These are phyloP conservation scores for Actinopyga echinites DNA, from an alignment of 53 echinoderm and acorn worm genomes.

Conservation along the genomic window DNA sequence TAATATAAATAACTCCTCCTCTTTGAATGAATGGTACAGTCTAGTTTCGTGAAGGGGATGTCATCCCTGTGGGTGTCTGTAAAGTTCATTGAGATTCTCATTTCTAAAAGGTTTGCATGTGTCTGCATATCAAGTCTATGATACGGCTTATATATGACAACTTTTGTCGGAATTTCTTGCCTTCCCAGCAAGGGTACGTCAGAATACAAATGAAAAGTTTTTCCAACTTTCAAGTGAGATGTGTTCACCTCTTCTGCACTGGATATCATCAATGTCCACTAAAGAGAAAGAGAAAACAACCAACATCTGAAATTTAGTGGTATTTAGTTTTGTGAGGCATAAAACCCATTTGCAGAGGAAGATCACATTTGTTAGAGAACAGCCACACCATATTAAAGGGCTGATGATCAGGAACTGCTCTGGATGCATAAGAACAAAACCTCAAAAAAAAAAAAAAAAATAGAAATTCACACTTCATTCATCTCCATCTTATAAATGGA, in stretches of 20 bases:
- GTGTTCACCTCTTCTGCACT: constrained; percentile 6
- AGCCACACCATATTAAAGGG: too few species aligned
- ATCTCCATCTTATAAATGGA: too few species aligned
- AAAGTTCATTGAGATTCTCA: constrained; percentile 43
- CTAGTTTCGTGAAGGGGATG: constrained; percentile 20
- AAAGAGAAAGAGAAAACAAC: not conserved
- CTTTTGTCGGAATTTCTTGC: constrained; percentile 30
- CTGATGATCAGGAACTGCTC: too few species aligned
- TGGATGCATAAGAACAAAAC: too few species aligned
- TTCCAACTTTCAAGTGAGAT: not conserved
- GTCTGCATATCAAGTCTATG: constrained; percentile 29
- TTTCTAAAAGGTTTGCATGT: not conserved
- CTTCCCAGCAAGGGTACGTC: constrained; percentile 4
- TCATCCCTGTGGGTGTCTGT: not conserved
- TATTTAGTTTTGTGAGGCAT: too few species aligned
- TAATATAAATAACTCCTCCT: constrained; percentile 32
- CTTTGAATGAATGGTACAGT: constrained; percentile 31
- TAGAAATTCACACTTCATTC: too few species aligned
- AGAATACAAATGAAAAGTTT: constrained; percentile 35
- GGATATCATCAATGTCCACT: constrained; percentile 44
- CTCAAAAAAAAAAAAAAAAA: too few species aligned
- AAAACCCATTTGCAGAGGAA: too few species aligned
- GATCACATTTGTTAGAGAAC: too few species aligned
- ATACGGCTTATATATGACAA: constrained; percentile 34
- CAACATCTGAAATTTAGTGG: too few species aligned